phyloP scores from a whole-genome alignment of 2,797 vertebrate species.

The Phyllotis vaccarum region DNA sequence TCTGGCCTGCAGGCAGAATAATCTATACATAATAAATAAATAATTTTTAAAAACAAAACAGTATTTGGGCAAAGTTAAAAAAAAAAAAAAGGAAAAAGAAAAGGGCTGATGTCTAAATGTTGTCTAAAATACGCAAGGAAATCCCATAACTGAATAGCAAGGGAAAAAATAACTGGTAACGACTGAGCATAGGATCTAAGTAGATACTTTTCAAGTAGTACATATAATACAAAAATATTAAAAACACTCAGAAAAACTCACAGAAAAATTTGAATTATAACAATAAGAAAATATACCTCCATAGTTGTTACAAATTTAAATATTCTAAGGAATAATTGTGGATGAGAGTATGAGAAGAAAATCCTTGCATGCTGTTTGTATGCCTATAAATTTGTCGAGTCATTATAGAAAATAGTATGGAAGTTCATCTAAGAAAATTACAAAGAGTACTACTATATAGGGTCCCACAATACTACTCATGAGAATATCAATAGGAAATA shows the following conservation, averaged over 20 bases:
- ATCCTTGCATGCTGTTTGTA: neutral
- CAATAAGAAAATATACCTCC: too few species aligned
- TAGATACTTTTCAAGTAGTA: neutral
- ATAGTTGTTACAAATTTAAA: neutral
- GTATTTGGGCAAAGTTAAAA: too few species aligned
- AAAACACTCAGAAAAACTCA: neutral
- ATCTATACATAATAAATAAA: neutral
- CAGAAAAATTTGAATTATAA: neutral
- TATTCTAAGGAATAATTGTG: neutral
- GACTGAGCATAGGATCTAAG: neutral
- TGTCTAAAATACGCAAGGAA: neutral
- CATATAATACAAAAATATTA: neutral
- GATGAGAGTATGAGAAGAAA: neutral
- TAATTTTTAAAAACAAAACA: too few species aligned
- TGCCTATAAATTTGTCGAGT: neutral
- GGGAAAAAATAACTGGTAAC: neutral
- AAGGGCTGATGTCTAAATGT: neutral
- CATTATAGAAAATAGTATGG: neutral
- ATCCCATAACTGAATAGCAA: neutral
- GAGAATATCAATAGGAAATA: neutral
- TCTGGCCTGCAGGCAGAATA: neutral
- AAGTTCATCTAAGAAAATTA: neutral
- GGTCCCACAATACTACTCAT: neutral
- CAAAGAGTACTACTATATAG: neutral
- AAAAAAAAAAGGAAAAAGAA: neutral